Base-by-base conservation (phyloP, 53 echinoderm and acorn worm genomes). In the Pentamera pediparva region DNA sequence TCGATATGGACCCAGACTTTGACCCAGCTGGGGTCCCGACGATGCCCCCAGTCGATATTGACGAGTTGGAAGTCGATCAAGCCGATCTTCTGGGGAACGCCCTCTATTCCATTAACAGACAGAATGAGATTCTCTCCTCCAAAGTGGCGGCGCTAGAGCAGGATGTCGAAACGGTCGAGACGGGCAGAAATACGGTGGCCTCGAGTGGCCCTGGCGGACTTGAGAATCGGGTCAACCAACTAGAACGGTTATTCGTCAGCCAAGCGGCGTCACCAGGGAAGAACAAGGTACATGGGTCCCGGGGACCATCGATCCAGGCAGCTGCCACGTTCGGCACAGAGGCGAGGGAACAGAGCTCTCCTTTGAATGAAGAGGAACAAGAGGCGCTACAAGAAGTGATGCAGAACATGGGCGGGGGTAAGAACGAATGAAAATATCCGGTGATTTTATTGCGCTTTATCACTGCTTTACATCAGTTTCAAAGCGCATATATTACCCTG, bases 121-220 rank as follows among this genome's bases (percentile, higher is more conserved):
- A 53, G 19, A 72, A 72, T 27, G 32, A 72, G 33, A 37, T 33
- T 1, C 32, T 72, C 9, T 52, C 73, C 19, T 72, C 73, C 33
- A 34, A 72, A 53, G 73, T 72, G 20, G 55, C 34, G 34, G 52
- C 31, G 9, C 51, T 72, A 20, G 19, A 52, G 49, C 34, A 29
- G 22, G 73, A 72, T 22, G 5, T 63, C 12, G 37, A 28, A 13
- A 13, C 21, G 10, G 54, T 10, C 17, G 73, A 22, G 11, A 9
- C 12, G 6, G 67, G 45, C 6, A 8, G 28, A 3, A 4, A 19
- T 19, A 28, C 7, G 2, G 39, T 6, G 20, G 37, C 38, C n/a
- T 7, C 67, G 28, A 20, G 13, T 0, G 11, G 45, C 30, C 45
- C 67, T 4, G 40, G n/a, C n/a, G 8, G 10, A 28, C 28, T 54